Base-by-base conservation (phyloP, 2,113 vertebrate species). In the Ceyx cyanopectus region DNA sequence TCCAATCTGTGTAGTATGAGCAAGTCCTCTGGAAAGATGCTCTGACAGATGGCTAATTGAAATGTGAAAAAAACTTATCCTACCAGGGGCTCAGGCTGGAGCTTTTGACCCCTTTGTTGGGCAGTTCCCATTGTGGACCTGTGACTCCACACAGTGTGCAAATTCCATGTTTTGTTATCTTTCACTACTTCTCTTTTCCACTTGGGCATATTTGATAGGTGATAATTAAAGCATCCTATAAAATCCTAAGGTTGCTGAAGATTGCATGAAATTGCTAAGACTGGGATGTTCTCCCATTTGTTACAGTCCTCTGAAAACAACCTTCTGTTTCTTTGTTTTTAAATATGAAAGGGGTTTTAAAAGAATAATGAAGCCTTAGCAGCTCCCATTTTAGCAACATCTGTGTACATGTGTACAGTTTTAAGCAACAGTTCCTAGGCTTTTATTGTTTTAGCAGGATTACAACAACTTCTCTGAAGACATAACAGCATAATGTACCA, bases 1-100 rank as follows among this genome's bases (percentile, higher is more conserved):
- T 95, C 72, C 70, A 72, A 37, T 93, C 29, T 82, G 70, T 51
- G 45, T 13, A 45, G 40, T 65, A 14, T 8, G 37, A 83, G 15
- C 76, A 90, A 82, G 85, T 89, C 70, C 82, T 82, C 40, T 68
- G 91, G 89, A 92, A 90, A 91, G 66, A 61, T 83, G 61, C 61
- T 91, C 40, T 82, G 90, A 92, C 63, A 88, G 80, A 93, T 80
- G 69, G 45, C 48, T 93, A 96, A 94, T 50, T 95, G 83, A 94
- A 93, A 84, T 30, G 27, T 65, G 40, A 51, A 79, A 94, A 94
- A 81, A 70, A 2, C 2, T 1, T 26, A 78, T 26, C 34, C n/a
- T 94, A 27, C 58, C 50, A 84, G 10, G 7, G 58, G 53, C 57
- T 91, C 26, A 63, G 21, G 58, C 37, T 81, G 41, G 17, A 88